A percentile compares a stretch with the other conserved stretches of the same genome.
phyloP scores from a whole-genome alignment of 2,113 vertebrate species.

The Cyprinodon tularosa region DNA sequence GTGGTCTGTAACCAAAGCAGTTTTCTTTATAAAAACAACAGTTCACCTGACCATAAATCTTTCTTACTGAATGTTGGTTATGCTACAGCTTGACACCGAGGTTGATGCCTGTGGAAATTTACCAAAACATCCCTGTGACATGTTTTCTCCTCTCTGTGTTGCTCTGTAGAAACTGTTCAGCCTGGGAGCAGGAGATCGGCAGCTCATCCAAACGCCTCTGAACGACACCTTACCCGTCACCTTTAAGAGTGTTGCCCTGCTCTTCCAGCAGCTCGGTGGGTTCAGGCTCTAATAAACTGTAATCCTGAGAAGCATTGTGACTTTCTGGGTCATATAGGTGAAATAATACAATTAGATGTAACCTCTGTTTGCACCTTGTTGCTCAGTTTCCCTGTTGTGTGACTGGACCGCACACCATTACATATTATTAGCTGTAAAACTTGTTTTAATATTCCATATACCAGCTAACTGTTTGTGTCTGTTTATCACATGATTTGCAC shows the following conservation, averaged over 20 bases:
- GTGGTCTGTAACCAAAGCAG: neutral
- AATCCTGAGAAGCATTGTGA: conserved; percentile 10
- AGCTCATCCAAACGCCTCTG: conserved; percentile 96
- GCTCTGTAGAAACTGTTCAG: conserved; percentile 92
- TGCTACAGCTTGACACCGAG: conserved; percentile 3
- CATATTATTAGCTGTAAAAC: neutral
- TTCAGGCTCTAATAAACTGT: conserved; percentile 29
- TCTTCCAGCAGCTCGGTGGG: conserved; percentile 97
- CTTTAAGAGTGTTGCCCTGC: conserved; percentile 91
- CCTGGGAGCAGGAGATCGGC: conserved; percentile 94
- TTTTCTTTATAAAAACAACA: conserved; percentile 18
- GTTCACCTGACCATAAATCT: conserved; percentile 14
- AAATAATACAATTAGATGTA: neutral
- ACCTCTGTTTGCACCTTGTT: too few relatives aligned
- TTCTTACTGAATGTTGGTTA: conserved; percentile 13
- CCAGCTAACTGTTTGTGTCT: conserved; percentile 27
- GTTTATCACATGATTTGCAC: conserved; percentile 35
- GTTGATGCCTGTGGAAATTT: neutral
- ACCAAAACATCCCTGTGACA: conserved; percentile 29
- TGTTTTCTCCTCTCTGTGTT: conserved; percentile 11
- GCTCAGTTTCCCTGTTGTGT: too few relatives aligned
- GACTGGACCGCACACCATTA: too few relatives aligned
- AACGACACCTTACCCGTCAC: conserved; percentile 92
- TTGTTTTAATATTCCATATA: neutral
- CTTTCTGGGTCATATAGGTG: neutral